Evolutionary conservation across 2,113 vertebrate species (phyloP).

Genomic region (Geococcyx californianus): DNA sequence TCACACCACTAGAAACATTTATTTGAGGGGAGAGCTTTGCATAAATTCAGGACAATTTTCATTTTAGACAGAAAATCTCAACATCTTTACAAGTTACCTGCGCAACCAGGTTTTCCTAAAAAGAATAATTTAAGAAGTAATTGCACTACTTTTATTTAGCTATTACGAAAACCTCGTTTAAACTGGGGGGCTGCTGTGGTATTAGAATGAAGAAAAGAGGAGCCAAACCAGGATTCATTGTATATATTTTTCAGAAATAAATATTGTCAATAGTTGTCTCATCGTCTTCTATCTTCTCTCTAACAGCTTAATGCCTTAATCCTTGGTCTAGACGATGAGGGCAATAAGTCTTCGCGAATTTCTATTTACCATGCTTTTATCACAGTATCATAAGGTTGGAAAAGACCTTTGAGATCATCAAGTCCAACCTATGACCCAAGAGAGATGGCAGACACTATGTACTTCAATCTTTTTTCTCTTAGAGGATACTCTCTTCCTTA

Average conservation of each 20-base stretch:
- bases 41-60: constrained; percentile 60
- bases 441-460: not conserved
- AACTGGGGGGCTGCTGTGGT: not conserved
- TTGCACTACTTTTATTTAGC: constrained; percentile 24
- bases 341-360: not conserved
- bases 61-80: constrained; percentile 57
- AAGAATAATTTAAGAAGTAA: constrained; percentile 9
- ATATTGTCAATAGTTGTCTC: not conserved
- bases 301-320: not conserved
- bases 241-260: not conserved
- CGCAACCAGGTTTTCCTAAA: constrained; percentile 5
- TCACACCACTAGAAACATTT: constrained; percentile 69
- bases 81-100: constrained; percentile 29
- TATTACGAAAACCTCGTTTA: not conserved
- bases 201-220: not conserved
- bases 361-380: not conserved
- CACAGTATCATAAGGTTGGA: too few species aligned
- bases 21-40: constrained; percentile 64
- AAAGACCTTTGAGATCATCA: too few species aligned
- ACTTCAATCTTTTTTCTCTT: not conserved
- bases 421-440: too few species aligned
- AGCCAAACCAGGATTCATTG: not conserved
- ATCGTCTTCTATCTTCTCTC: not conserved
- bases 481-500: not conserved
- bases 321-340: not conserved